Evolutionary conservation across 1,140 invertebrate genomes (phyloP).

Genomic region (Magallana ariakensis): DNA sequence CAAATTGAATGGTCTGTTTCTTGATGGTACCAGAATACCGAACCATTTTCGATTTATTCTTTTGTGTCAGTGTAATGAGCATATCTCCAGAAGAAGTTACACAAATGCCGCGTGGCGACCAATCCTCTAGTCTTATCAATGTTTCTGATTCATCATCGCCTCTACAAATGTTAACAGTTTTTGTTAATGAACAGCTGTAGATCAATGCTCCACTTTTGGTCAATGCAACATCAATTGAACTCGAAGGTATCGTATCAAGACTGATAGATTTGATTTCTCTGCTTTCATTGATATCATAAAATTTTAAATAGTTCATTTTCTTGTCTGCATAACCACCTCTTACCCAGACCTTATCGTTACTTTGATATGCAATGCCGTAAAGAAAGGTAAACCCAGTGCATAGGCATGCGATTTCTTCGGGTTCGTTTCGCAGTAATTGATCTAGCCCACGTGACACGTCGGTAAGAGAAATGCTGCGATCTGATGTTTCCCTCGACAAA

Average conservation of each 20-base stretch:
- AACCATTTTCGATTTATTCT: neutral
- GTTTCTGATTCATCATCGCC: neutral
- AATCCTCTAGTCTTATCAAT: neutral
- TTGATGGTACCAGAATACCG: neutral
- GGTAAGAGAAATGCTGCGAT: neutral
- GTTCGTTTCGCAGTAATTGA: neutral
- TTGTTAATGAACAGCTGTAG: neutral
- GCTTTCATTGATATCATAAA: neutral
- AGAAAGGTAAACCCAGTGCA: neutral
- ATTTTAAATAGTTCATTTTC: neutral
- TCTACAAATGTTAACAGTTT: neutral
- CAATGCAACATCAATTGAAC: neutral
- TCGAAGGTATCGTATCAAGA: too few relatives aligned
- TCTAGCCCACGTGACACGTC: neutral
- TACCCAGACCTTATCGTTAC: neutral
- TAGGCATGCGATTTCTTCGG: neutral
- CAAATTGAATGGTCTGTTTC: constrained; percentile 12
- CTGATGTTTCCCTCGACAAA: neutral
- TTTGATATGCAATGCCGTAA: neutral
- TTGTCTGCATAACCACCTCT: neutral
- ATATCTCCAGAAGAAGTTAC: neutral
- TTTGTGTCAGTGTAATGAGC: neutral
- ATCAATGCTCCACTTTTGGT: neutral
- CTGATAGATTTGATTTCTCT: neutral
- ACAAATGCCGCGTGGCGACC: neutral